These are phyloP conservation scores for Apamea sordens DNA, from an alignment of 2,888 invertebrate species.

Conservation along the genomic window DNA sequence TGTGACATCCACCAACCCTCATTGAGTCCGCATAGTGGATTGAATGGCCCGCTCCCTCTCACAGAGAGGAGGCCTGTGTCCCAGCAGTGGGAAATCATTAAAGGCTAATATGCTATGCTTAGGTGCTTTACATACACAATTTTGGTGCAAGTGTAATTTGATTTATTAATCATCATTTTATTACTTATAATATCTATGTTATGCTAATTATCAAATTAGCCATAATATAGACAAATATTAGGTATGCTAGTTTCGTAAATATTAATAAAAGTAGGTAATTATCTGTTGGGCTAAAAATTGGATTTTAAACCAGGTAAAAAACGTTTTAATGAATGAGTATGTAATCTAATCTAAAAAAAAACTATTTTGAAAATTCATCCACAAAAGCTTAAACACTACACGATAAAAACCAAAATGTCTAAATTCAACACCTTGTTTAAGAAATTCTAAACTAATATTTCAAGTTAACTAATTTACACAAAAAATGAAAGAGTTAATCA, in stretches of 20 bases:
- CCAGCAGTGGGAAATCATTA: too few species aligned
- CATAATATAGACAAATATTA: not conserved
- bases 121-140: not conserved
- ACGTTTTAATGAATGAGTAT: too few species aligned
- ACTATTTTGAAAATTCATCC: not conserved
- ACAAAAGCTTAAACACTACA: not conserved
- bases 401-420: not conserved
- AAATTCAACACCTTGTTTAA: conserved; percentile 13
- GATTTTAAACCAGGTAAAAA: not conserved
- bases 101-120: too few species aligned
- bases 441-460: conserved; percentile 50
- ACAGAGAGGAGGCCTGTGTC: too few species aligned
- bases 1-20: too few species aligned
- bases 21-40: too few species aligned
- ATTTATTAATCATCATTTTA: not conserved
- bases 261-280: not conserved
- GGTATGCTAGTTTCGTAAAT: not conserved
- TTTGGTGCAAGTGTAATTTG: not conserved
- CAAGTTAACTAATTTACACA: conserved; percentile 59
- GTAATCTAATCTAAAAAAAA: not conserved
- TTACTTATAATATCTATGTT: too few species aligned
- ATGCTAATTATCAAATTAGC: too few species aligned
- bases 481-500: conserved; percentile 69
- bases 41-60: too few species aligned
- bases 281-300: not conserved